Evolutionary conservation across 1,140 invertebrate species (phyloP).

Genomic region (Coelopa frigida): DNA sequence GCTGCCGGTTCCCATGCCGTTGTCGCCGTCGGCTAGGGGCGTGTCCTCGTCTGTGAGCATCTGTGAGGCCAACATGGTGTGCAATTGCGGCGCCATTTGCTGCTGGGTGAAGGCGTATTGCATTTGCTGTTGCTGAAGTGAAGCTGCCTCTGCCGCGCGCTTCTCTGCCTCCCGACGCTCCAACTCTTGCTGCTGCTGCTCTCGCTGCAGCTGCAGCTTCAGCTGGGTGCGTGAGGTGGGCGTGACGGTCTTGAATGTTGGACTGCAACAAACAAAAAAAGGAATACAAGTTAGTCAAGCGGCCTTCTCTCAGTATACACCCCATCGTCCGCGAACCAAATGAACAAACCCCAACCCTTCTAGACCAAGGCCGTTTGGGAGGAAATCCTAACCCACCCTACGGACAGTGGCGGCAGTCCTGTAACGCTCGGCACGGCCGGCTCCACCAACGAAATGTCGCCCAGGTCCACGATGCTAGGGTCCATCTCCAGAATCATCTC

Average conservation of each 20-base stretch:
- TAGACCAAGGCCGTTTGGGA: too few species aligned
- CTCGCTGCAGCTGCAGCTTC: conserved; percentile 77
- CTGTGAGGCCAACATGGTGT: too few species aligned
- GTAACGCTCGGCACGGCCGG: conserved; percentile 22
- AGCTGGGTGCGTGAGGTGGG: conserved; percentile 76
- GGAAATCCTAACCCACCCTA: conserved; percentile 39
- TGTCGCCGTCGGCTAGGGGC: too few species aligned
- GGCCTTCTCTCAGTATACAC: too few species aligned
- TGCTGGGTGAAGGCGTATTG: conserved; percentile 4
- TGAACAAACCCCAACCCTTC: too few species aligned
- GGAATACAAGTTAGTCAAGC: not conserved
- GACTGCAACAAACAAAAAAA: conserved; percentile 49
- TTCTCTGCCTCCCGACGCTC: conserved; percentile 52
- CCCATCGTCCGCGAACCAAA: too few species aligned
- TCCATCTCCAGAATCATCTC: conserved; percentile 58
- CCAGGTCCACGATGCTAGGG: conserved; percentile 53
- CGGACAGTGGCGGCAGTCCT: conserved; percentile 39
- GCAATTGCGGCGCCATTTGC: conserved; percentile 1
- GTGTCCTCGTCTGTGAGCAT: not conserved
- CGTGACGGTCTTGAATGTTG: conserved; percentile 70
- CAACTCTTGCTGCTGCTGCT: conserved; percentile 68
- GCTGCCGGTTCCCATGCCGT: not conserved
- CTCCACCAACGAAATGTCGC: conserved; percentile 22
- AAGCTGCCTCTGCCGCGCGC: conserved; percentile 14
- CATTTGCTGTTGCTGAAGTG: conserved; percentile 13